Conservation (phyloP, 2,888 invertebrate genomes). For the Spisula subtruncata region DNA sequence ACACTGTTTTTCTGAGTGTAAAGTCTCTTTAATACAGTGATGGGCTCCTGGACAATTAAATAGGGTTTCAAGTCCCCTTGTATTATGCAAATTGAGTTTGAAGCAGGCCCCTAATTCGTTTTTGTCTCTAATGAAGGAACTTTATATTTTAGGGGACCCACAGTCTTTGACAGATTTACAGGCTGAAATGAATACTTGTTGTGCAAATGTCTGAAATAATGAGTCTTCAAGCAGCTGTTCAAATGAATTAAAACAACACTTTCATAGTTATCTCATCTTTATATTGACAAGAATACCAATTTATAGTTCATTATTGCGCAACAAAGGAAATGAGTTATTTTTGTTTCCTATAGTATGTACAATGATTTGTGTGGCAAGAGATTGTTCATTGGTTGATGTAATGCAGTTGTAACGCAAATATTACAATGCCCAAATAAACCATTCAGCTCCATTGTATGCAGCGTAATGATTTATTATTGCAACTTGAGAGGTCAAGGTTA, state of each 20-base stretch:
- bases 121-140: background rate
- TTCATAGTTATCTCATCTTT: background rate
- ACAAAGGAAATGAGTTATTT: background rate
- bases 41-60: background rate
- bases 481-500: too few relatives aligned
- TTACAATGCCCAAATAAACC: too few relatives aligned
- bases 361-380: background rate
- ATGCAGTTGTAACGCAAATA: background rate
- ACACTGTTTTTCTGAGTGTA: too few relatives aligned
- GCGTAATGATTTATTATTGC: too few relatives aligned
- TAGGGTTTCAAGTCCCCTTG: background rate
- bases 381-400: background rate
- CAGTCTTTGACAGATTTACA: background rate
- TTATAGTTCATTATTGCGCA: conserved; percentile 12
- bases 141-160: background rate
- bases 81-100: background rate
- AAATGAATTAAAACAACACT: background rate
- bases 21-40: too few relatives aligned
- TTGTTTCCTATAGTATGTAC: background rate
- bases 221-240: conserved; percentile 4
- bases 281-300: background rate
- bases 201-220: background rate
- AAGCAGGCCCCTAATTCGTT: background rate
- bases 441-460: too few relatives aligned
- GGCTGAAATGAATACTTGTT: background rate